These are phyloP conservation scores for Porites cylindrica DNA, from an alignment of 92 coral and sea anemone genomes.

Conservation along the genomic window DNA sequence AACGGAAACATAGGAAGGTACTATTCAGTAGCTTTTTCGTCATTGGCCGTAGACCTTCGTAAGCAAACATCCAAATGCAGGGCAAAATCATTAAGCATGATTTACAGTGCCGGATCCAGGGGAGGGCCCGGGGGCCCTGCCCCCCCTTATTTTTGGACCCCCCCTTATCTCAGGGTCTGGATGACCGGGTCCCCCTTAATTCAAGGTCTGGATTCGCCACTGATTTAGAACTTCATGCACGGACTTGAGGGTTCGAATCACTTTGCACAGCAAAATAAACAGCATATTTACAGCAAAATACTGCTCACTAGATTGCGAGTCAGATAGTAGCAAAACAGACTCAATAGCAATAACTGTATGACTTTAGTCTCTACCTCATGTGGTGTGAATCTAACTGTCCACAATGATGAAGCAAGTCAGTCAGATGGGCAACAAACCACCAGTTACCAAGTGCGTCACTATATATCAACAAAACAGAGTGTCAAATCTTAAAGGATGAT, in stretches of 20 bases:
- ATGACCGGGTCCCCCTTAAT: too few species aligned
- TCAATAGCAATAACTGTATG: background rate
- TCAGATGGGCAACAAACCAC: slow-evolving; percentile 99
- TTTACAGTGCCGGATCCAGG: too few species aligned
- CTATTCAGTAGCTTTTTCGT: too few species aligned
- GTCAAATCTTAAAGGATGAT: background rate
- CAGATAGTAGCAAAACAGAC: background rate
- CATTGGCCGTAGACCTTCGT: too few species aligned
- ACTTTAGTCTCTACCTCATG: slow-evolving; percentile 49
- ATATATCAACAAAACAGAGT: background rate
- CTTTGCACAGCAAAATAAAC: background rate
- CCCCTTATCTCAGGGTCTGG: too few species aligned
- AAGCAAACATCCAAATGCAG: too few species aligned
- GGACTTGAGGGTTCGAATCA: background rate
- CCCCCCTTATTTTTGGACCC: too few species aligned
- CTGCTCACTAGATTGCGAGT: background rate
- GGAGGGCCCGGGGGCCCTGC: too few species aligned
- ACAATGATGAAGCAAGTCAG: slow-evolving; percentile 92
- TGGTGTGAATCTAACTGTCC: slow-evolving; percentile 90
- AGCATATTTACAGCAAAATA: background rate
- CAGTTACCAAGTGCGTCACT: slow-evolving; percentile 98
- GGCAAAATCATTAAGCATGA: too few species aligned
- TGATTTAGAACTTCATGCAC: background rate
- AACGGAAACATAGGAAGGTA: too few species aligned
- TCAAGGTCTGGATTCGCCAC: too few species aligned